A percentile compares a stretch with the other conserved stretches of the same genome.
Evolutionary conservation across 2,888 invertebrate species (phyloP).

Genomic region (Sinotaia quadrata): DNA sequence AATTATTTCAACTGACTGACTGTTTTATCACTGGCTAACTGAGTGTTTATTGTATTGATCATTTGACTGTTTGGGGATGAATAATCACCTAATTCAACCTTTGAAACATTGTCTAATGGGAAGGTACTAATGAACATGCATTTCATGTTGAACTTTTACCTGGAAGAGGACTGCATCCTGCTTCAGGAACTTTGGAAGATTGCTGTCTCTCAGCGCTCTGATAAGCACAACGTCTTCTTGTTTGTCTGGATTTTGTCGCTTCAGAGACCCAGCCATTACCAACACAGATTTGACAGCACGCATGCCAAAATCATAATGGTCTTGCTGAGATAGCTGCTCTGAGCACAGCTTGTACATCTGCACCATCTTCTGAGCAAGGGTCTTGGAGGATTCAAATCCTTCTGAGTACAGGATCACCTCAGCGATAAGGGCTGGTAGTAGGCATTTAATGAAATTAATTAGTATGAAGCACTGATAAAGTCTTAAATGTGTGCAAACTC

Average conservation of each 20-base stretch:
- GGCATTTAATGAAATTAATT: too few species aligned
- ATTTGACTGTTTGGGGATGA: too few species aligned
- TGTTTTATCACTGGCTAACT: too few species aligned
- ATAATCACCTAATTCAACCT: too few species aligned
- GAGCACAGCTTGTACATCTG: slow-evolving; percentile 93
- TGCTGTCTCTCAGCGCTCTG: slow-evolving; percentile 89
- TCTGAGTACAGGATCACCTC: slow-evolving; percentile 95
- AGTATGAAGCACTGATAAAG: too few species aligned
- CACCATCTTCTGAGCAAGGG: slow-evolving; percentile 91
- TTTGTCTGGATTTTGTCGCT: slow-evolving; percentile 87
- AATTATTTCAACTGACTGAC: too few species aligned
- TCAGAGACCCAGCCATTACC: slow-evolving; percentile 92
- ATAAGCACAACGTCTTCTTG: slow-evolving; percentile 84
- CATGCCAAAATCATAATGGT: slow-evolving; percentile 93
- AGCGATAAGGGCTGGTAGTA: slow-evolving; percentile 77
- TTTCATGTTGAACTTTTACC: slow-evolving; percentile 71
- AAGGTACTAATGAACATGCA: too few species aligned
- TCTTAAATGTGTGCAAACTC: too few species aligned
- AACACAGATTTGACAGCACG: slow-evolving; percentile 78
- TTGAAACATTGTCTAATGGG: too few species aligned
- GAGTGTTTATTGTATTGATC: too few species aligned
- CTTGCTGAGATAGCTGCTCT: slow-evolving; percentile 90
- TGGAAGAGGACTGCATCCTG: slow-evolving; percentile 88
- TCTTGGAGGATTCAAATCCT: slow-evolving; percentile 90
- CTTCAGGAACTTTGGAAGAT: slow-evolving; percentile 89